phyloP scores from a whole-genome alignment of 2,888 invertebrate species.

The Mesorhabditis sp. region DNA sequence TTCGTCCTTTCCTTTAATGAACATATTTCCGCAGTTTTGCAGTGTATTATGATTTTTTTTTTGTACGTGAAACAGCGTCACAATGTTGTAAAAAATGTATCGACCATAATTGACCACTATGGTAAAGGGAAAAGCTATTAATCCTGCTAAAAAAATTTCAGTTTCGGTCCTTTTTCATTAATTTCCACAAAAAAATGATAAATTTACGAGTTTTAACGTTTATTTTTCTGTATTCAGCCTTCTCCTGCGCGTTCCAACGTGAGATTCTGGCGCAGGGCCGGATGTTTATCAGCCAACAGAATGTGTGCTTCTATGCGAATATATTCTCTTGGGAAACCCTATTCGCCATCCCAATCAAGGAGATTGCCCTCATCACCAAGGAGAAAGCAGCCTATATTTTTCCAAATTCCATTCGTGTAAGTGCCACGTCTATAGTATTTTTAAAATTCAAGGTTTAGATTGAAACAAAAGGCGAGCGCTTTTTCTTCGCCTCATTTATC shows the following conservation, averaged over 20 bases:
- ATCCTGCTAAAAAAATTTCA: not conserved
- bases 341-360: slow-evolving; percentile 80
- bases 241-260: slow-evolving; percentile 91
- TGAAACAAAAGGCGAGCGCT: slow-evolving; percentile 56
- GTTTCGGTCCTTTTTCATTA: not conserved
- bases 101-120: no score
- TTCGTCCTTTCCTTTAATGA: no score
- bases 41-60: no score
- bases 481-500: slow-evolving; percentile 89
- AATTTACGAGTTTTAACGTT: not conserved
- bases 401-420: slow-evolving; percentile 82
- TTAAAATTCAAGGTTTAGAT: slow-evolving; percentile 17
- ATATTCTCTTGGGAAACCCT: slow-evolving; percentile 71
- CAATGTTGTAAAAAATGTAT: no score
- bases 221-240: slow-evolving; percentile 71
- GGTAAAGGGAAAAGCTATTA: not conserved
- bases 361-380: slow-evolving; percentile 87
- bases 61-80: no score
- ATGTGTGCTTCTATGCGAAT: slow-evolving; percentile 93
- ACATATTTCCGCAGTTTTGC: no score
- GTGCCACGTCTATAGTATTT: not conserved
- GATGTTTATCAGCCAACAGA: slow-evolving; percentile 88
- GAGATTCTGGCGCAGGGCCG: slow-evolving; percentile 93
- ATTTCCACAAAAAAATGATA: not conserved
- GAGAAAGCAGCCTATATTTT: slow-evolving; percentile 84